Percentiles rank a stretch among this genome's conserved stretches.
Conservation (phyloP, 2,888 invertebrate genomes). For the Cerceris ruficornis region DNA sequence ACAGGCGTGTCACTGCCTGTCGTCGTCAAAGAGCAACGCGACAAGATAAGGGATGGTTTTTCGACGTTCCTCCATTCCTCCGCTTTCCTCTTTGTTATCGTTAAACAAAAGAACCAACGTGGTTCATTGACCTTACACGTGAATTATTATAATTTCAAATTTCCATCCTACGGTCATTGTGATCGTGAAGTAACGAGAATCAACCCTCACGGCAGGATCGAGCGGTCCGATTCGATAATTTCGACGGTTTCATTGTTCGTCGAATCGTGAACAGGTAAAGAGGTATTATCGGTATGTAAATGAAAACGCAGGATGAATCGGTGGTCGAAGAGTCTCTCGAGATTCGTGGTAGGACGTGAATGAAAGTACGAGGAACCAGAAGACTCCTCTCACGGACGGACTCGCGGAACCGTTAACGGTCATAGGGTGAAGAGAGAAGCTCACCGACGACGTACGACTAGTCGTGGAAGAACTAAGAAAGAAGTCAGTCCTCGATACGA, state of each 20-base stretch:
- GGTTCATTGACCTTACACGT: no score
- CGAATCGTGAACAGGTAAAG: background rate
- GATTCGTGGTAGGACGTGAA: background rate
- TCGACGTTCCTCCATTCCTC: no score
- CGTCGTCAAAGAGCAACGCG: conserved; percentile 71
- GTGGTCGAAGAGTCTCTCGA: conserved; percentile 25
- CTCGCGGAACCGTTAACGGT: conserved; percentile 71
- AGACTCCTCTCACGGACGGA: conserved; percentile 11
- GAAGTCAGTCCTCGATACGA: conserved; percentile 75
- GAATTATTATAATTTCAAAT: no score
- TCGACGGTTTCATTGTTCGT: background rate
- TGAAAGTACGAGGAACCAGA: conserved; percentile 5
- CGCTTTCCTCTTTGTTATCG: conserved; percentile 11
- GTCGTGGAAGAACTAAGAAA: conserved; percentile 57
- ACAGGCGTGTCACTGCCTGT: conserved; percentile 75
- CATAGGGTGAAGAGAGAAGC: conserved; percentile 36
- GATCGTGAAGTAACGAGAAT: no score
- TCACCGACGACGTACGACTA: conserved; percentile 30
- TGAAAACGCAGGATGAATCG: conserved; percentile 15
- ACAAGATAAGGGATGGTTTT: conserved; percentile 55
- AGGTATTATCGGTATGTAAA: conserved; percentile 19
- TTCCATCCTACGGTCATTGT: no score
- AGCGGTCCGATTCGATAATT: background rate
- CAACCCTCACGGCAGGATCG: no score
- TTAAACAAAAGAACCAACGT: no score